Conservation (phyloP, 1,140 invertebrate genomes). For the Archegozetes longisetosus region DNA sequence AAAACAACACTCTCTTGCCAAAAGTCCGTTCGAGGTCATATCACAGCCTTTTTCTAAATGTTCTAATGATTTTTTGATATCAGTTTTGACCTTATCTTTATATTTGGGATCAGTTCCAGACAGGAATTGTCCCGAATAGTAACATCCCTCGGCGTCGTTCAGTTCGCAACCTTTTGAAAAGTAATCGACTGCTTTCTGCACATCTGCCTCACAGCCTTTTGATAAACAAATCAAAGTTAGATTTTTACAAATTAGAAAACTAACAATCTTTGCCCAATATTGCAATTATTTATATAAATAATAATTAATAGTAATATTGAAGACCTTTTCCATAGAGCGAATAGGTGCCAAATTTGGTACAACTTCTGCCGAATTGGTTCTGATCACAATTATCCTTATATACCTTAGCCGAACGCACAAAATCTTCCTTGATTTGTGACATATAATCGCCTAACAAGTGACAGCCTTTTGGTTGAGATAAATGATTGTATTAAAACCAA, state of each 20-base stretch:
- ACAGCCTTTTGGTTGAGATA: conserved; percentile 63
- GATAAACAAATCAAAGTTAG: neutral
- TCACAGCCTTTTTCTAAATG: conserved; percentile 53
- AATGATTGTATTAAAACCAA: conserved; percentile 23
- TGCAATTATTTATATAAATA: neutral
- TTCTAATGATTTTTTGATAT: conserved; percentile 37
- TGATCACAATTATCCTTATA: conserved; percentile 72
- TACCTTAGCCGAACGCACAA: conserved; percentile 52
- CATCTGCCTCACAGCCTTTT: conserved; percentile 16
- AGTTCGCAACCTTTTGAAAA: conserved; percentile 59
- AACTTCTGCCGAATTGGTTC: conserved; percentile 59
- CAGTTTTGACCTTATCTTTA: conserved; percentile 18
- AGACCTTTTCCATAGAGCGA: conserved; percentile 28
- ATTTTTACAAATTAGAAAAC: neutral
- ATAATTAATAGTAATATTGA: no score
- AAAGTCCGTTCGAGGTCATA: conserved; percentile 23
- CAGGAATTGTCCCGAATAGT: conserved; percentile 53
- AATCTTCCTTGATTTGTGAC: conserved; percentile 61
- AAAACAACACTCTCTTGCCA: conserved; percentile 50
- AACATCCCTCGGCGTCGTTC: conserved; percentile 47
- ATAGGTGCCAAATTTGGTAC: conserved; percentile 64
- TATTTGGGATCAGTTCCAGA: conserved; percentile 23
- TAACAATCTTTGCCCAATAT: neutral
- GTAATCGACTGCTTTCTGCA: conserved; percentile 42
- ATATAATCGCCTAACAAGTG: conserved; percentile 74